Evolutionary conservation across 2,113 vertebrate genomes (phyloP), one percentile per base, ranked within the genome.

Genomic region (Talpa occidentalis): DNA sequence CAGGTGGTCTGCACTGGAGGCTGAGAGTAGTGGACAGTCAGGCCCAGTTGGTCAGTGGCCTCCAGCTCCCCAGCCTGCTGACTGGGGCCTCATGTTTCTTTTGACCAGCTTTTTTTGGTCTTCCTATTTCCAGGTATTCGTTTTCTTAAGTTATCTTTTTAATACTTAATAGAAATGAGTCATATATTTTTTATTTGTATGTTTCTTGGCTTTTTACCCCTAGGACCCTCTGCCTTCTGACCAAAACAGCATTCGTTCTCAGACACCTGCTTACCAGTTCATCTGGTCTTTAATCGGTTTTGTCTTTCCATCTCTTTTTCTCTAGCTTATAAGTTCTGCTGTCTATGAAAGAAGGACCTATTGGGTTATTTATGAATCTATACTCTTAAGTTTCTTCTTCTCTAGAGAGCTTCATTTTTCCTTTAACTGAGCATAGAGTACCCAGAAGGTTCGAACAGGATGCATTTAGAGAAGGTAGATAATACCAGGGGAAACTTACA

Each of bases 191-290:
- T 11, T 76, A 24, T 78, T 37, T 81, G 10, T 81, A 10, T 67
- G 16, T 70, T 74, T 28, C 15, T 66, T 86, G 42, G 22, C 10
- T 87, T 77, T 90, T 60, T 85, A 72, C 73, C 35, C 47, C 42
- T 11, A 76, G n/a, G 52, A 78, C 19, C 42, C 62, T 94, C 66
- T 88, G 40, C 12, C 91, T 93, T 84, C 66, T 88, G 52, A 85
- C 35, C 67, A 62, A 78, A 90, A 56, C 42, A 17, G 30, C 47
- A 26, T 30, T 62, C 21, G 81, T 93, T 93, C 40, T 66, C 8
- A 93, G 16, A 17, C 26, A 60, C 69, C 83, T 94, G 40, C 44
- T 84, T 42, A 76, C 24, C 30, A 56, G 30, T 72, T 90, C 59
- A 49, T 66, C n/a, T 70, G 54, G 21, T 67, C 19, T 90, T 70